Conservation (phyloP, 2,797 vertebrate genomes). For the Coranthus polyacanthus region DNA sequence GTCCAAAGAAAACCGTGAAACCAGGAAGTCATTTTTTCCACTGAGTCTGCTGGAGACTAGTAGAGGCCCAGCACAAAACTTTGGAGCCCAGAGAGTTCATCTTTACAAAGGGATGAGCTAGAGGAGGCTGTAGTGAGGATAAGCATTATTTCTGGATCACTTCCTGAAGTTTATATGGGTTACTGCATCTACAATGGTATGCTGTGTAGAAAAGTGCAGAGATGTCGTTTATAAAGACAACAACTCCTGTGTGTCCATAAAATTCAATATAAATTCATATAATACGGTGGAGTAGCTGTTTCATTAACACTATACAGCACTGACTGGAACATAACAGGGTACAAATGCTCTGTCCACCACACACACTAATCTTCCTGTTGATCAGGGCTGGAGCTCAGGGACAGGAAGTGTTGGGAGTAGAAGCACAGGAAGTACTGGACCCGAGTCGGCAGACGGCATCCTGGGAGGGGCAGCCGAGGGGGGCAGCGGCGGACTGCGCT, state of each 20-base stretch:
- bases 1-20: slow-evolving; percentile 73
- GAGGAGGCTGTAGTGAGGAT: slow-evolving; percentile 4
- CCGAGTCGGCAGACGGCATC: slow-evolving; percentile 75
- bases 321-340: not conserved
- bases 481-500: slow-evolving; percentile 2
- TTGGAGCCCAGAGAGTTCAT: not conserved
- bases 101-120: slow-evolving; percentile 19
- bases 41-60: slow-evolving; percentile 29
- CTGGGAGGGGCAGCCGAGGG: slow-evolving; percentile 69
- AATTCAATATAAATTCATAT: not conserved
- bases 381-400: slow-evolving; percentile 71
- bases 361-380: slow-evolving; percentile 77
- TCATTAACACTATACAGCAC: not conserved
- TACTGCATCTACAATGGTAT: not conserved
- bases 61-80: slow-evolving; percentile 34
- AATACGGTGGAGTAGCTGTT: not conserved
- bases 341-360: not conserved
- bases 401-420: slow-evolving; percentile 82
- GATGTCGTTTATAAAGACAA: not conserved
- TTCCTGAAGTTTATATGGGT: slow-evolving; percentile 20
- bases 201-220: not conserved
- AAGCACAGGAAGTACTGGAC: slow-evolving; percentile 76
- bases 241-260: not conserved
- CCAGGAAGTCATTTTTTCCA: slow-evolving; percentile 78
- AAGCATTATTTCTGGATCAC: slow-evolving; percentile 5